Percentiles rank a stretch among this genome's conserved stretches.
Conservation (phyloP, 2,888 invertebrate species). For the Agonopterix alstromeriana region DNA sequence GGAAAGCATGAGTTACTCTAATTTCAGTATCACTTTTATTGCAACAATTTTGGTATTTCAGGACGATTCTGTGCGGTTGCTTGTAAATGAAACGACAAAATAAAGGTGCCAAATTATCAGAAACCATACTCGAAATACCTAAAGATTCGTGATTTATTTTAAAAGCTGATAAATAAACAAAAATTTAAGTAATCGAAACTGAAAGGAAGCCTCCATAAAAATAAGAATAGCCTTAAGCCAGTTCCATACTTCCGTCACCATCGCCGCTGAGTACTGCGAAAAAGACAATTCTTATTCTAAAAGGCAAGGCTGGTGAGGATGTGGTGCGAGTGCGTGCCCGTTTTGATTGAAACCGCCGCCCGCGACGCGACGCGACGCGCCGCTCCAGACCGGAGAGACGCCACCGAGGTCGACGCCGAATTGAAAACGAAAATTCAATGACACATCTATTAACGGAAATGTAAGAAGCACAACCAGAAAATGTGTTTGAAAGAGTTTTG, state of each 20-base stretch:
- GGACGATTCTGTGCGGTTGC: too few species aligned
- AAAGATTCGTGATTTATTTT: too few species aligned
- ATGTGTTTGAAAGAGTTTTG: conserved; percentile 28
- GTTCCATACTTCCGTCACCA: conserved; percentile 40
- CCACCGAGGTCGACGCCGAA: conserved; percentile 46
- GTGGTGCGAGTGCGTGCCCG: conserved; percentile 70
- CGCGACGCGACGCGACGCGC: conserved; percentile 7
- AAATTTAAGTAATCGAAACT: too few species aligned
- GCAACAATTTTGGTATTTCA: too few species aligned
- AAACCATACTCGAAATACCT: too few species aligned
- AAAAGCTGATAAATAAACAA: too few species aligned
- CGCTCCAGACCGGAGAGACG: conserved; percentile 8
- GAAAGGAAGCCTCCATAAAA: too few species aligned
- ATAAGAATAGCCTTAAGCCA: conserved; percentile 17
- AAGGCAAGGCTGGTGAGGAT: conserved; percentile 68
- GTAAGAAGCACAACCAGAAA: conserved; percentile 52
- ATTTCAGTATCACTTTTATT: too few species aligned
- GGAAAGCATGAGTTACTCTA: too few species aligned
- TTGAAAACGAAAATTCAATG: conserved; percentile 74
- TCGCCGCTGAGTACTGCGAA: conserved; percentile 57
- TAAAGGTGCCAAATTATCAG: neutral
- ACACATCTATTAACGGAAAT: conserved; percentile 70
- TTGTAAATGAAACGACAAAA: too few species aligned
- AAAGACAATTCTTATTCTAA: conserved; percentile 77
- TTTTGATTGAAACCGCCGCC: conserved; percentile 69